Percentiles rank a stretch among this genome's conserved stretches.
Evolutionary conservation across 2,888 invertebrate genomes (phyloP).

Genomic region (Achlya flavicornis): DNA sequence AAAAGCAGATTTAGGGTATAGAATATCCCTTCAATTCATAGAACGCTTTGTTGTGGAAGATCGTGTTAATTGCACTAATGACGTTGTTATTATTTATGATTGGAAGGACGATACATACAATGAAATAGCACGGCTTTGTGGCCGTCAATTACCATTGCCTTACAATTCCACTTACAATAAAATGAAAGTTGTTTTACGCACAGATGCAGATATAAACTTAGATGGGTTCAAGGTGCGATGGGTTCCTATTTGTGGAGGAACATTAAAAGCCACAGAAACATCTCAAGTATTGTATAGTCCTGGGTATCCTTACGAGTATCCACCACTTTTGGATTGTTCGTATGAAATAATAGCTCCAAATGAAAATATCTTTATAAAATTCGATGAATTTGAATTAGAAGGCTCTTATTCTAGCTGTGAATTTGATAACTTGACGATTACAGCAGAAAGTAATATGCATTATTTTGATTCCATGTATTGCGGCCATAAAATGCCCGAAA

Average conservation of each 20-base stretch:
- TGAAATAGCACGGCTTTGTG: constrained; percentile 86
- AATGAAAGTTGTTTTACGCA: constrained; percentile 89
- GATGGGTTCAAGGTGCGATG: constrained; percentile 90
- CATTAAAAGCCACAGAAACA: constrained; percentile 78
- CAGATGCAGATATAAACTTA: constrained; percentile 85
- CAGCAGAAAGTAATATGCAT: constrained; percentile 30
- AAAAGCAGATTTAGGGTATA: constrained; percentile 85
- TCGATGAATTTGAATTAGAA: constrained; percentile 84
- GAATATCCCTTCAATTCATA: constrained; percentile 86
- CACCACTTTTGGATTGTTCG: constrained; percentile 83
- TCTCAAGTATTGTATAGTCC: constrained; percentile 87
- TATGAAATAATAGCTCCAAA: constrained; percentile 84
- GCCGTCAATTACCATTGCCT: constrained; percentile 82
- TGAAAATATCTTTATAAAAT: constrained; percentile 78
- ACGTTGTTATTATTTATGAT: constrained; percentile 87
- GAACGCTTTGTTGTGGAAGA: constrained; percentile 90
- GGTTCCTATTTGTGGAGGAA: constrained; percentile 88
- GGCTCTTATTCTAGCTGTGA: constrained; percentile 62
- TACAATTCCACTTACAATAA: constrained; percentile 86
- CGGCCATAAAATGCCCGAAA: constrained; percentile 63
- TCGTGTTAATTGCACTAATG: constrained; percentile 87
- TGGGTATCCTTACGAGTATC: constrained; percentile 87
- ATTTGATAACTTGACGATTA: constrained; percentile 84
- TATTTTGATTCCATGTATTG: constrained; percentile 47
- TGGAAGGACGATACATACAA: constrained; percentile 80